These are phyloP conservation scores for Torymus tubicola DNA, from an alignment of 2,888 invertebrate genomes.

Conservation along the genomic window DNA sequence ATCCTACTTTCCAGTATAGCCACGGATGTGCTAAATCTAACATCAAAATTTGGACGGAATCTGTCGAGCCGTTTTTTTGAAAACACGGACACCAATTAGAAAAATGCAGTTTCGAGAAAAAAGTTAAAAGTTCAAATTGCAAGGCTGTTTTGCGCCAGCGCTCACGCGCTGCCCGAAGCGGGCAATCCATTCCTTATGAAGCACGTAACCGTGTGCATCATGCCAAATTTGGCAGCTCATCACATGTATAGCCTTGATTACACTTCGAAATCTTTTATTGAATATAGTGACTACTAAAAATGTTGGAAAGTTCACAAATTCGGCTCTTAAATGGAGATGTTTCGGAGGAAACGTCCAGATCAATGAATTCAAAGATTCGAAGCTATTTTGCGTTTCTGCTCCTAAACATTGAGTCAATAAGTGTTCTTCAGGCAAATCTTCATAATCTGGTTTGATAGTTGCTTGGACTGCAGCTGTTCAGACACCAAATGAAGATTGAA, in stretches of 20 bases:
- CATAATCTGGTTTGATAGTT: slow-evolving; percentile 54
- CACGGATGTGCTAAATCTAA: too few relatives aligned
- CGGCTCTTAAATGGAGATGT: slow-evolving; percentile 53
- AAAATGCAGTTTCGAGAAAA: too few relatives aligned
- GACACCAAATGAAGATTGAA: neutral
- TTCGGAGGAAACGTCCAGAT: slow-evolving; percentile 60
- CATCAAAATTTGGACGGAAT: too few relatives aligned
- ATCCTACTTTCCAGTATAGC: too few relatives aligned
- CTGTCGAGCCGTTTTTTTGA: too few relatives aligned
- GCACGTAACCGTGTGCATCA: slow-evolving; percentile 30
- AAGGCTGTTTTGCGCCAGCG: slow-evolving; percentile 25
- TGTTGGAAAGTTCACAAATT: slow-evolving; percentile 54
- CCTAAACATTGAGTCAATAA: slow-evolving; percentile 53
- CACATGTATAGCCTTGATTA: slow-evolving; percentile 41
- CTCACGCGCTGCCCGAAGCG: slow-evolving; percentile 43
- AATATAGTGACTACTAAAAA: slow-evolving; percentile 57
- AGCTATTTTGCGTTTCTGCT: slow-evolving; percentile 58
- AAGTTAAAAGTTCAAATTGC: neutral
- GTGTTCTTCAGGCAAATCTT: slow-evolving; percentile 57
- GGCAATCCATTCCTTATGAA: slow-evolving; percentile 23
- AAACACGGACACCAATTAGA: too few relatives aligned
- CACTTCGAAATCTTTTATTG: slow-evolving; percentile 56
- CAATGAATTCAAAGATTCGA: slow-evolving; percentile 57
- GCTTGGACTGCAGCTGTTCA: slow-evolving; percentile 42
- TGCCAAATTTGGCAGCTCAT: neutral